Evolutionary conservation across 2,797 vertebrate species (phyloP).

Genomic region (Enteromius thamalakanensis): DNA sequence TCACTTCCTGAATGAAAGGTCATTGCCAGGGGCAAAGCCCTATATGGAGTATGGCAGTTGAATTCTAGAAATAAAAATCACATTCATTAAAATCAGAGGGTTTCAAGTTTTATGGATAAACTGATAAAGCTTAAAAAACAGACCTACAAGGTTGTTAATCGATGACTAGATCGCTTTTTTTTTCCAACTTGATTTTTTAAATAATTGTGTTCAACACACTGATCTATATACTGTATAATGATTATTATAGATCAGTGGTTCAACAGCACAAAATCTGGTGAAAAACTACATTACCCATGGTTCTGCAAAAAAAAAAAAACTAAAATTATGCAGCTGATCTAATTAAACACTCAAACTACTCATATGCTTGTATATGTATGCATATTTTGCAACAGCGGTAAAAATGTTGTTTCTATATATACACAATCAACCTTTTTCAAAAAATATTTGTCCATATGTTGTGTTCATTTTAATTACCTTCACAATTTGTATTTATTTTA

Average conservation of each 20-base stretch:
- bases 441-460: not conserved
- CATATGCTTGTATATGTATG: not conserved
- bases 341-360: not conserved
- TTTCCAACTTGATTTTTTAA: not conserved
- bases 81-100: not conserved
- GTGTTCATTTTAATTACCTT: not conserved
- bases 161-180: too few species aligned
- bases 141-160: not conserved
- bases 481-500: not conserved
- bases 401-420: not conserved
- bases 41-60: not conserved
- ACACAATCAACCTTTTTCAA: not conserved
- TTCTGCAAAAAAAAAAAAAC: not conserved
- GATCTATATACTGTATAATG: too few species aligned
- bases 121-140: not conserved
- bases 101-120: not conserved
- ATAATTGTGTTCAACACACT: not conserved
- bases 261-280: too few species aligned
- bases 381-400: not conserved
- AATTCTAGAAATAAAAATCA: not conserved
- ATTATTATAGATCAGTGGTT: too few species aligned
- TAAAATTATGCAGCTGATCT: not conserved
- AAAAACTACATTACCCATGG: not conserved
- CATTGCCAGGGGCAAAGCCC: not conserved
- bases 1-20: conserved; percentile 51